Percentiles rank a stretch among this genome's conserved stretches.
phyloP scores from a whole-genome alignment of 2,113 vertebrate genomes.

The Columba livia region DNA sequence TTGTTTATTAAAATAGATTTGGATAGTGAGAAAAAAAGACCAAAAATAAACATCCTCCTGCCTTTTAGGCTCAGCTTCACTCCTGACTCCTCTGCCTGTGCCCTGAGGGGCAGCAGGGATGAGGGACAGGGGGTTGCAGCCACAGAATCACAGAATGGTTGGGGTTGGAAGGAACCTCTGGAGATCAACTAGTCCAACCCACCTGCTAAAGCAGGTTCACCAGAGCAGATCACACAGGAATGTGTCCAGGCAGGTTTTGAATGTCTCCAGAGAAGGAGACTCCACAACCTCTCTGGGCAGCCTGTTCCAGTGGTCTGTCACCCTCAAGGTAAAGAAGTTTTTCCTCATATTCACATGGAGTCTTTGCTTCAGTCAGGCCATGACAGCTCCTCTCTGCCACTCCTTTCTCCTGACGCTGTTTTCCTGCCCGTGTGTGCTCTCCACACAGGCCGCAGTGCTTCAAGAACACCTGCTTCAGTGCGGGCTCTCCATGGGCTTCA shows the following conservation, averaged over 20 bases:
- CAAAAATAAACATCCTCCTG: neutral
- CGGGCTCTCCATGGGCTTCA: neutral
- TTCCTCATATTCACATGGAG: too few relatives aligned
- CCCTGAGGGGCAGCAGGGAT: accelerated
- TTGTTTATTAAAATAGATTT: neutral
- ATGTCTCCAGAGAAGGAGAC: too few relatives aligned
- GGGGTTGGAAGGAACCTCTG: too few relatives aligned
- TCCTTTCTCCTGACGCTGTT: neutral
- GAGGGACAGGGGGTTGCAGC: neutral
- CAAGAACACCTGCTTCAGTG: neutral
- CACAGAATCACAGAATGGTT: too few relatives aligned
- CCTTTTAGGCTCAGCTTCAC: neutral
- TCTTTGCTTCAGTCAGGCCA: too few relatives aligned
- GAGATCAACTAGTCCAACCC: too few relatives aligned
- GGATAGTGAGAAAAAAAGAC: neutral
- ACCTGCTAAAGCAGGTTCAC: too few relatives aligned
- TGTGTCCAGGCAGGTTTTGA: too few relatives aligned
- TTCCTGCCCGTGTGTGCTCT: neutral
- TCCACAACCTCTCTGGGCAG: too few relatives aligned
- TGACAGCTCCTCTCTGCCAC: neutral
- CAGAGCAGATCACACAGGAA: too few relatives aligned
- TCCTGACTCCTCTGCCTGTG: neutral
- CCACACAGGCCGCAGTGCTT: neutral
- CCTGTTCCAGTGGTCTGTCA: too few relatives aligned
- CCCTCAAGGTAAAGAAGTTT: too few relatives aligned